Evolutionary conservation across 2,113 vertebrate species (phyloP), one percentile per base, ranked within the genome.

Genomic region (Sapayoa aenigma): DNA sequence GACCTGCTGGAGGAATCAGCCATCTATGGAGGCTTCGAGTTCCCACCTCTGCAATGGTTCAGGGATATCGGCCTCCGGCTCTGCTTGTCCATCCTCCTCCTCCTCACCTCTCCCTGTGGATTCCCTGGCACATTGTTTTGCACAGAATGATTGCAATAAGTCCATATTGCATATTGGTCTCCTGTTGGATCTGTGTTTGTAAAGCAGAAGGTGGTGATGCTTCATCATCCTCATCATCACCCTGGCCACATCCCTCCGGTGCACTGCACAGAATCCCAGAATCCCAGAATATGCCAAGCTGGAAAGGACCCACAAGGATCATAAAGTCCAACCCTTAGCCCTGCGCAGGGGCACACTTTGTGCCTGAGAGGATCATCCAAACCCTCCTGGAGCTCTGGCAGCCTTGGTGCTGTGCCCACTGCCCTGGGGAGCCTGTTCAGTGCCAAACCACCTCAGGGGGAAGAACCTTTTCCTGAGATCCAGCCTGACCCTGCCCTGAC

Each of bases 11-110:
- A 67, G n/a, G 59, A 56, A 9, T 31, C 0, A 0, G 30, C 39
- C 13, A 0, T 37, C 1, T 3, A 10, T 16, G 12, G 42, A 59
- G 27, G 33, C 3, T 23, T 14, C 12, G 22, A n/a, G 37, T 75
- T 11, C 37, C 11, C 7, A 1, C 19, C 9, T 0, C 1, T 1
- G 5, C 0, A 33, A 17, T 4, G 9, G 21, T 27, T 14, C 52
- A 14, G 75, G 6, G 20, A 27, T 11, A 25, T 2, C 2, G 23
- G 35, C 23, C 21, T 73, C 49, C 59, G 5, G 41, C 8, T 30
- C 14, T 15, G 17, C 20, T 52, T 17, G 41, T 33, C 52, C 59
- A 7, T 39, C 37, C 33, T 77, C 69, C 18, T 77, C 75, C 15
- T 47, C 42, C 47, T 53, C 67, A 5, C 25, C 30, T 28, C 56